A percentile compares a stretch with the other conserved stretches of the same genome.
These are phyloP conservation scores for Prunella himalayana DNA, from an alignment of 2,113 vertebrate species.

Conservation along the genomic window DNA sequence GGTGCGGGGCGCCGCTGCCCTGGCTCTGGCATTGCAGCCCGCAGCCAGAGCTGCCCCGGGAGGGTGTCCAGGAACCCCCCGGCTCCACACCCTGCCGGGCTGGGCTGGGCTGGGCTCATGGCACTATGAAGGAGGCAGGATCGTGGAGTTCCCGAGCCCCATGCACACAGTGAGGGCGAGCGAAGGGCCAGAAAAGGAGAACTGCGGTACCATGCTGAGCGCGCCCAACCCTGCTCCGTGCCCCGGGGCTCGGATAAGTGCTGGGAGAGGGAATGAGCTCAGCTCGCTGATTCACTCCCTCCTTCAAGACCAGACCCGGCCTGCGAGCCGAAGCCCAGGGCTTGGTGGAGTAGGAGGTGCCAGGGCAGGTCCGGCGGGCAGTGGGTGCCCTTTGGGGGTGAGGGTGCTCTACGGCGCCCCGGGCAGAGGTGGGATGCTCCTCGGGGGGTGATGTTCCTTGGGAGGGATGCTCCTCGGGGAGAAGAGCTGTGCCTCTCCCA, in stretches of 20 bases:
- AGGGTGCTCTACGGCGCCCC: not conserved
- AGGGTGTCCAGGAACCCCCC: not conserved
- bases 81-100: not conserved
- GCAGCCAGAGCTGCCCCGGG: not conserved
- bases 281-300: not conserved
- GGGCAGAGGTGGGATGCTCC: not conserved
- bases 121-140: rapidly evolving
- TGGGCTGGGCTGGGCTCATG: not conserved
- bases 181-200: not conserved
- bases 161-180: rapidly evolving
- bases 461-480: not conserved
- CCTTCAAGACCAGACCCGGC: not conserved
- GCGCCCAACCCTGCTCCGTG: not conserved
- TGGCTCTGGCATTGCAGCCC: not conserved
- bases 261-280: not conserved
- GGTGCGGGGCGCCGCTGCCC: not conserved
- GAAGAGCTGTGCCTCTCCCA: no score
- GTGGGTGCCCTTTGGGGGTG: not conserved
- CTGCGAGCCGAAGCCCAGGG: not conserved
- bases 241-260: not conserved
- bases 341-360: not conserved
- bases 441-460: not conserved
- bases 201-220: not conserved
- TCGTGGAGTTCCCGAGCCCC: not conserved
- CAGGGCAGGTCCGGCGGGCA: not conserved